Base-by-base conservation (phyloP, 1,140 invertebrate species). In the Panagrolaimus sp. region DNA sequence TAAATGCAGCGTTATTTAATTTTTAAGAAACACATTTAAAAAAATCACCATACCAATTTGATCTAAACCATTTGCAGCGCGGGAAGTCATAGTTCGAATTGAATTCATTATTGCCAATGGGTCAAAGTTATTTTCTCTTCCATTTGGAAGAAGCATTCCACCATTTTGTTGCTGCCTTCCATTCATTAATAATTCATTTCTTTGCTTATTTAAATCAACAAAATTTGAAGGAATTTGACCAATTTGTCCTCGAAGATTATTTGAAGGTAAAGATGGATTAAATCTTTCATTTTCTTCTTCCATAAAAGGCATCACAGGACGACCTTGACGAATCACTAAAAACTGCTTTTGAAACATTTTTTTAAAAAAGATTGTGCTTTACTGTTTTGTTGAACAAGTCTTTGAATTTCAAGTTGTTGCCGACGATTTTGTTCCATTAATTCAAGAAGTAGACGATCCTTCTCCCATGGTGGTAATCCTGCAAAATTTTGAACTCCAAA, bases 361-460 rank as follows among this genome's bases (percentile, higher is more conserved):
- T 38, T 38, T 38, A 38, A 38, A 7, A 38, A 38, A 38, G 31
- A 38, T 2, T 38, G 2, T 27, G 2, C 7, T 4, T 57, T 13
- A 57, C 51, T 57, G 20, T 57, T 57, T 57, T 57, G 51, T 16
- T 57, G 51, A 5, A 57, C 51, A 3, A 57, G n/a, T 20, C 51
- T 57, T 27, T 57, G 51, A 57, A 57, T 57, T 27, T 57, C 51
- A 2, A 57, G 14, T 16, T 57, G 51, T 27, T 57, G 51, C 9
- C 51, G 8, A 20, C 51, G 51, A 16, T 57, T 57, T 27, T 57
- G 51, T 27, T 57, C 51, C 51, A 57, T 57, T 5, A 57, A 13
- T 23, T 57, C 51, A 13, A 57, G 20, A n/a, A 57, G 51, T 1
- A 57, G 51, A 5, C 51, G 51, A 57, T 57, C 51, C 16, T 27